These are phyloP conservation scores for Dexiosoma caninum DNA, from an alignment of 2,888 invertebrate genomes.

Conservation along the genomic window DNA sequence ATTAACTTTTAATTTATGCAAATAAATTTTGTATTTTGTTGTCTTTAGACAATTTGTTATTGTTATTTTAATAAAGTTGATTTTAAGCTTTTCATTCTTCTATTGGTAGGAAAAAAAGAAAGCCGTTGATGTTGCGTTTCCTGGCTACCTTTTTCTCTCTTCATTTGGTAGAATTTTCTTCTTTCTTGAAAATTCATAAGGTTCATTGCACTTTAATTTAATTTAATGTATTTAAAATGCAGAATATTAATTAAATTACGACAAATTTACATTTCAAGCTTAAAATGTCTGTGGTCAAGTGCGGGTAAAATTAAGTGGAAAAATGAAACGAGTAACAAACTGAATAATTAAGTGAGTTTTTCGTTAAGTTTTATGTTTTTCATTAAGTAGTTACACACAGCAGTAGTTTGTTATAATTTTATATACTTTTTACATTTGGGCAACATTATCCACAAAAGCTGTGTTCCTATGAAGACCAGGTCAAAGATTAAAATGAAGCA, in stretches of 20 bases:
- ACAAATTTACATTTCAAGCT: conserved; percentile 28
- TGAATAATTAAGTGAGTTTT: not conserved
- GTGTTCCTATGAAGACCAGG: too few species aligned
- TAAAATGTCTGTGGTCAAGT: conserved; percentile 26
- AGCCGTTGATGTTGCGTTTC: not conserved
- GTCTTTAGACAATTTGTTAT: conserved; percentile 45
- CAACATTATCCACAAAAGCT: too few species aligned
- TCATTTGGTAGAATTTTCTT: not conserved
- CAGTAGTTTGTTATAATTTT: too few species aligned
- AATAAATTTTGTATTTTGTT: conserved; percentile 45
- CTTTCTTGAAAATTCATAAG: not conserved
- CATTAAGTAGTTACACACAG: too few species aligned
- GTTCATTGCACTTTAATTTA: conserved; percentile 47
- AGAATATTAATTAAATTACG: conserved; percentile 52
- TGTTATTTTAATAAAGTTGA: conserved; percentile 44
- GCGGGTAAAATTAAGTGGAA: conserved; percentile 7
- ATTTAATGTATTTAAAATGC: conserved; percentile 37
- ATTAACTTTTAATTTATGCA: conserved; percentile 59
- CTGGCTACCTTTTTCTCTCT: not conserved
- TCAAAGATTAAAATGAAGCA: too few species aligned
- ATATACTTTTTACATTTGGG: too few species aligned
- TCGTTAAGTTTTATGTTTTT: too few species aligned
- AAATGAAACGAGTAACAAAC: not conserved
- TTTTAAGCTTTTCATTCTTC: conserved; percentile 33
- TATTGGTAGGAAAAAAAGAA: not conserved